A percentile compares a stretch with the other conserved stretches of the same genome.
phyloP scores from a whole-genome alignment of 2,888 invertebrate genomes.

The Drosophila merina region DNA sequence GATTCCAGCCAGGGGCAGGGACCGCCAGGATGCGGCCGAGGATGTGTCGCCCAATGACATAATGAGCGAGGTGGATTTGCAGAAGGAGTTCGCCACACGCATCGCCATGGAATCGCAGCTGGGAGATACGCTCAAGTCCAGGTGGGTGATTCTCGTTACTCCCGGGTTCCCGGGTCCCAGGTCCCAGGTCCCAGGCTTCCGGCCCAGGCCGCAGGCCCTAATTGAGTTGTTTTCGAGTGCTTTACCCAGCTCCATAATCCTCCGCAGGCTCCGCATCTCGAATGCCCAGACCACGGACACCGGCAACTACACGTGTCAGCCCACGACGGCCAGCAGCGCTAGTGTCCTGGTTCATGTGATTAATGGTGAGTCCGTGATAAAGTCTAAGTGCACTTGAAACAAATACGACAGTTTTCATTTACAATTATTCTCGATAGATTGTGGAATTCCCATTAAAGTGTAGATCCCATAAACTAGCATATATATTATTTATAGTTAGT shows the following conservation, averaged over 20 bases:
- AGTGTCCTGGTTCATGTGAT: conserved; percentile 95
- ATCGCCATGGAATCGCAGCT: conserved; percentile 83
- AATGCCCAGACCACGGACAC: conserved; percentile 91
- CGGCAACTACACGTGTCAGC: conserved; percentile 95
- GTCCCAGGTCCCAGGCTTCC: not conserved
- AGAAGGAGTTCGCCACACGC: conserved; percentile 79
- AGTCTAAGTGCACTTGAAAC: conserved; percentile 11
- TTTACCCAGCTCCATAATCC: conserved; percentile 19
- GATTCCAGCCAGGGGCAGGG: not conserved
- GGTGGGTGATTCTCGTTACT: conserved; percentile 60
- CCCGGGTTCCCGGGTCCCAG: not conserved
- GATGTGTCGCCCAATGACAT: conserved; percentile 54
- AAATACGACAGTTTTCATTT: not conserved
- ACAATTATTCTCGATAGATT: too few relatives aligned
- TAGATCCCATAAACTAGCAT: too few relatives aligned
- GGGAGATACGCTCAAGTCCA: conserved; percentile 90
- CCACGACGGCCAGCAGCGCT: conserved; percentile 92
- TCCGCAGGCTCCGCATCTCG: conserved; percentile 88
- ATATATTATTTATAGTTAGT: not conserved
- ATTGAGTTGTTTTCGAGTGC: conserved; percentile 30
- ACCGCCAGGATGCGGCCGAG: conserved; percentile 12
- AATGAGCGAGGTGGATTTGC: conserved; percentile 71
- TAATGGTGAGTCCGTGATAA: conserved; percentile 87
- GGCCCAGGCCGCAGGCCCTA: conserved; percentile 5
- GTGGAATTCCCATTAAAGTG: too few relatives aligned